Evolutionary conservation across 2,888 invertebrate genomes (phyloP), one percentile per base, ranked within the genome.

Genomic region (Phaonia tiefii): DNA sequence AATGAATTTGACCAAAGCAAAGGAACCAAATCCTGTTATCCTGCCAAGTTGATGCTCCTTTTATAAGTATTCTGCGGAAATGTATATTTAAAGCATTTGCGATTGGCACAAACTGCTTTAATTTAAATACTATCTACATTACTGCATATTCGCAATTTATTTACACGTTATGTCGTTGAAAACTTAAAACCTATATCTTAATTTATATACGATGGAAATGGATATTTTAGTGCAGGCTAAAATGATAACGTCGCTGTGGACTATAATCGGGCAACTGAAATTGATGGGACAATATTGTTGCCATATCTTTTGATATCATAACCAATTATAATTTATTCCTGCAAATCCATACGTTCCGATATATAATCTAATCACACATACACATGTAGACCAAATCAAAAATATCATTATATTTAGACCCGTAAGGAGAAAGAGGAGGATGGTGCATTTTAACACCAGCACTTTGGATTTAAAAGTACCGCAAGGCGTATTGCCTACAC

Each of bases 261-360:
- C 17, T 60, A 25, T 66, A 79, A 75, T 75, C 75, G 71, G 69
- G 69, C 70, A 75, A 80, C 63, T 80, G 63, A 67, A 75, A 80
- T 72, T 79, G 75, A 79, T 75, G 75, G 63, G 67, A 25, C 39
- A 72, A 51, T 58, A 44, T 70, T 63, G 54, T 69, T 69, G 31
- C 67, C 63, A 63, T 63, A 63, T 63, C 63, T 37, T 5, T 63
- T 10, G 49, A 51, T 17, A 20, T 11, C 51, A 51, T 51, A 11
- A 22, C 22, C 1, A 51, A 51, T 51, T 51, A 7, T 20, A 5
- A 22, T 51, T 20, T 15, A 7, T 49, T 17, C 49, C 49, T 49
- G 7, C 51, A 20, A 7, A 51, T 22, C 8, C 7, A 44, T 10
- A 39, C 10, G 7, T 10, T 39, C 39, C 39, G 10, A 8, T 10